phyloP scores from a whole-genome alignment of 2,888 invertebrate genomes.

The Orchesella flavescens region DNA sequence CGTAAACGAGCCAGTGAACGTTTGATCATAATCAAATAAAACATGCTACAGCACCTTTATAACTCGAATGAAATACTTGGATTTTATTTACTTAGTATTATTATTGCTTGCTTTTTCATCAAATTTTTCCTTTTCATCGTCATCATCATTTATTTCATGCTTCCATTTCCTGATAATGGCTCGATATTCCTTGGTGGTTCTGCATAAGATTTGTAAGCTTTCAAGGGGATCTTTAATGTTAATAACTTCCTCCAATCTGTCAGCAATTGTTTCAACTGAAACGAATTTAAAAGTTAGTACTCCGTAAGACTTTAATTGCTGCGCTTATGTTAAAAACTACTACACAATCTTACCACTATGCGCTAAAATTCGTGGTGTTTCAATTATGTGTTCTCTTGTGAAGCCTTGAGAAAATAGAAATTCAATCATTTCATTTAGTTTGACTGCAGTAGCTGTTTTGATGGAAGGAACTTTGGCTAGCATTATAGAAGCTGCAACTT shows the following conservation, averaged over 20 bases:
- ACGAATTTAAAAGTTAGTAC: neutral
- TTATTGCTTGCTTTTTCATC: neutral
- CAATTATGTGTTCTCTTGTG: slow-evolving; percentile 39
- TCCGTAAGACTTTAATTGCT: neutral
- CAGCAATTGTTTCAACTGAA: slow-evolving; percentile 49
- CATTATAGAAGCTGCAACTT: slow-evolving; percentile 1
- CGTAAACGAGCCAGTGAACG: too few species aligned
- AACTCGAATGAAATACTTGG: too few species aligned
- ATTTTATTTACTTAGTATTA: neutral
- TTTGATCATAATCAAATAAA: too few species aligned
- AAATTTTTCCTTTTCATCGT: neutral
- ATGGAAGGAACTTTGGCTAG: slow-evolving; percentile 48
- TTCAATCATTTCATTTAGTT: slow-evolving; percentile 62
- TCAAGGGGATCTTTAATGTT: neutral
- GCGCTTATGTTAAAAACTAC: neutral
- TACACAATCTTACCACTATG: slow-evolving; percentile 43
- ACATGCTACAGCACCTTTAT: too few species aligned
- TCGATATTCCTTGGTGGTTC: slow-evolving; percentile 46
- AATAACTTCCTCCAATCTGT: slow-evolving; percentile 37
- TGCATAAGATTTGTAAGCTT: slow-evolving; percentile 39
- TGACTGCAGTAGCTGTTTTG: slow-evolving; percentile 43
- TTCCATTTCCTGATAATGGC: slow-evolving; percentile 33
- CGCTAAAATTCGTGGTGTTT: slow-evolving; percentile 58
- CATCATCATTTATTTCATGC: neutral
- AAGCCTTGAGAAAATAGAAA: slow-evolving; percentile 50